Evolutionary conservation across 2,113 vertebrate genomes (phyloP).

Genomic region (Felis chaus): DNA sequence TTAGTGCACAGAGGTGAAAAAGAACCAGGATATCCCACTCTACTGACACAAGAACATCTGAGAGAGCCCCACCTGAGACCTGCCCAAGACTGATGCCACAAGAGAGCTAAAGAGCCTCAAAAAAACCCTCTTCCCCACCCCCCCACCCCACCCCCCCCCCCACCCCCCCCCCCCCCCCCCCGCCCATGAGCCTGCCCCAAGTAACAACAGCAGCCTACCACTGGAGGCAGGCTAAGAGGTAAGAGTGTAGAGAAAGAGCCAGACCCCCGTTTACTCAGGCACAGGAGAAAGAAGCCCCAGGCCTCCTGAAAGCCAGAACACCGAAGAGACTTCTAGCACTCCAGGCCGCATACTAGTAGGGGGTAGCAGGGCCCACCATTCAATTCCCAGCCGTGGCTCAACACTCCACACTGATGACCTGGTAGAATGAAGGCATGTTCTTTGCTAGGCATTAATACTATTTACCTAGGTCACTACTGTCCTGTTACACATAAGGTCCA

Average conservation of each 20-base stretch:
- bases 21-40: background rate
- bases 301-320: background rate
- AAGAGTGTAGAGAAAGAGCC: background rate
- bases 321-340: background rate
- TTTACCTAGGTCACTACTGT: background rate
- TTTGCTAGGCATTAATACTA: background rate
- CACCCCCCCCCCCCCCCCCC: fast-evolving
- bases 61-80: background rate
- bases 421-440: background rate
- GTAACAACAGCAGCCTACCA: background rate
- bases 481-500: background rate
- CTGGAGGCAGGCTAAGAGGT: background rate
- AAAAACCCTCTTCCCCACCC: background rate
- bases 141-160: fast-evolving
- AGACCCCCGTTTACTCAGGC: background rate
- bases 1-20: background rate
- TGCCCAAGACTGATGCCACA: background rate
- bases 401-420: background rate
- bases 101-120: background rate
- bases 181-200: background rate
- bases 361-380: background rate
- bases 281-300: background rate
- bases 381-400: background rate
- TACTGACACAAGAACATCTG: background rate
- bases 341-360: background rate